Evolutionary conservation across 2,888 invertebrate species (phyloP), one percentile per base, ranked within the genome.

Genomic region (Tricholauxania praeusta): DNA sequence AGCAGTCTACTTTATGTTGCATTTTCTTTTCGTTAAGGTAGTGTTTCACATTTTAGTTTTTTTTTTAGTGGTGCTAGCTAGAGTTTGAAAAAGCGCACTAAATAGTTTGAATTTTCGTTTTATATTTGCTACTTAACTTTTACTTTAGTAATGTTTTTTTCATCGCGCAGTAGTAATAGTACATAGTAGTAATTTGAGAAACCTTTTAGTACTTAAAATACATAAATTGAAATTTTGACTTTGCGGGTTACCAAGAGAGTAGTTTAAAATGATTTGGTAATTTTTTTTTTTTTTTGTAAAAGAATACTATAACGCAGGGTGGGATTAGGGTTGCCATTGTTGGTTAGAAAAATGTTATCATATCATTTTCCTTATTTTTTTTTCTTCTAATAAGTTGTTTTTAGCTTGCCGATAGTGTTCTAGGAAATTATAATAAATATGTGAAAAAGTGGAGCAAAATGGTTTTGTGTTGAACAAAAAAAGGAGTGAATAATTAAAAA

Each of bases 1-100:
- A 66, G 53, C 66, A 53, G 66, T 53, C 55, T 67, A 67, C 55
- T 64, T 64, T 19, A 47, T 67, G 47, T 22, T 55, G 60, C n/a
- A n/a, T 47, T 60, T 60, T 64, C 12, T 64, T 22, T 22, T 55
- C 12, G 55, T 12, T 28, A 57, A 57, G 28, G 14, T 28, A 22
- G 22, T 15, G 15, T 57, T 57, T 19, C 8, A 15, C 57, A 15
- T 19, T 57, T 22, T 28, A 19, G 10, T 28, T 57, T 57, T 8
- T 17, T 17, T 28, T 14, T 57, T 19, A 28, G 22, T 57, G 57
- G 17, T 22, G 28, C 22, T 28, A 57, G 14, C 14, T 28, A 57
- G 28, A 12, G 28, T 57, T 57, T 28, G 28, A 14, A 57, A 57
- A 57, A 57, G 22, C 12, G 57, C 28, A 57, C 57, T 28, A 14